phyloP scores from a whole-genome alignment of 2,113 vertebrate species.

The Cariama cristata region DNA sequence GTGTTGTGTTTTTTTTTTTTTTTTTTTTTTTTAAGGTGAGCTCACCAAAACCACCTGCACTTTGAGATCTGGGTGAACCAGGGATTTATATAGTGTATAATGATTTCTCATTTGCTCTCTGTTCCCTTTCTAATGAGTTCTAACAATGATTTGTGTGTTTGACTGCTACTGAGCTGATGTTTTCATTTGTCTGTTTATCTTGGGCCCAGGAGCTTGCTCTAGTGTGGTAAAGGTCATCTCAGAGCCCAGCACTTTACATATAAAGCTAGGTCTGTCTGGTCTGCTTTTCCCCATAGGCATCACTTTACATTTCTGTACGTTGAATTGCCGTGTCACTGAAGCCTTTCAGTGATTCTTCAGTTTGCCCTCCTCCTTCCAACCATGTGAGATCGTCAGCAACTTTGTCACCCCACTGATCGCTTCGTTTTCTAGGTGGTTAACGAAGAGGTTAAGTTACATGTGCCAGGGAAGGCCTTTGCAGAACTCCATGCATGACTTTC shows the following conservation, averaged over 20 bases:
- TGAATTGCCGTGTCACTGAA: background rate
- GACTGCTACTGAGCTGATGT: background rate
- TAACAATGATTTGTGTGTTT: background rate
- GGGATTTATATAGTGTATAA: background rate
- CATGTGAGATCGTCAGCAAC: rapidly evolving
- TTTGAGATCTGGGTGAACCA: background rate
- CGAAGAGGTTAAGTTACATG: background rate
- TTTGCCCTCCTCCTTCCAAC: background rate
- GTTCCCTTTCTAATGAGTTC: background rate
- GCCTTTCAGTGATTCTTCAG: background rate
- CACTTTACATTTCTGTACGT: background rate
- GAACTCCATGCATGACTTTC: background rate
- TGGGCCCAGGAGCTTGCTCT: background rate
- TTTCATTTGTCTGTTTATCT: background rate
- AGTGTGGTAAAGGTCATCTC: background rate
- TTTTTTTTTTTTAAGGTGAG: background rate
- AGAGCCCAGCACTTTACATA: background rate
- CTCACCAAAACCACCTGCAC: background rate
- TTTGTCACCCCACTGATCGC: background rate
- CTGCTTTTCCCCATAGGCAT: background rate
- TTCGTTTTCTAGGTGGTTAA: rapidly evolving
- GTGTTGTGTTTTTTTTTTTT: no score
- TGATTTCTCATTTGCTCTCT: background rate
- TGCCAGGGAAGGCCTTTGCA: background rate
- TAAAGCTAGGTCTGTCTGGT: background rate